These are phyloP conservation scores for Xestia c-nigrum DNA, from an alignment of 2,888 invertebrate species.

Conservation along the genomic window DNA sequence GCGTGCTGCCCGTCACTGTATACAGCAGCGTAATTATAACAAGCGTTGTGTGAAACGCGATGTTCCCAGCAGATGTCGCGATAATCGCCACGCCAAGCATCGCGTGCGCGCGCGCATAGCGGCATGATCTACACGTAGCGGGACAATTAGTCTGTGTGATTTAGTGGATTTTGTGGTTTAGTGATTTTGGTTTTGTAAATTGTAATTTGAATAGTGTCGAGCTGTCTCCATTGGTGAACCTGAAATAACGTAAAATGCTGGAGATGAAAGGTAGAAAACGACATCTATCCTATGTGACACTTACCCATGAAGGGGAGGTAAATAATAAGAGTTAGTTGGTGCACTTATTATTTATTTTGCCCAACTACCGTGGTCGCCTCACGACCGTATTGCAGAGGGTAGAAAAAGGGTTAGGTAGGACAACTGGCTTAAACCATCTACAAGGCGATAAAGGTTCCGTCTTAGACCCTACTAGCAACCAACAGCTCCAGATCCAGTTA, in stretches of 20 bases:
- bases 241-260: not conserved
- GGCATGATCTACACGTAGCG: constrained; percentile 50
- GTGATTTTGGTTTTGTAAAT: constrained; percentile 15
- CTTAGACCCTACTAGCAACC: no score
- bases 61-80: constrained; percentile 76
- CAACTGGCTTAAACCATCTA: no score
- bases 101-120: constrained; percentile 67
- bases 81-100: constrained; percentile 65
- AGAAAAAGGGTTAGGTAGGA: no score
- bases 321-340: no score
- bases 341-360: no score
- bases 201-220: not conserved
- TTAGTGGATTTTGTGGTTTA: constrained; percentile 34
- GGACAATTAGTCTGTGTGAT: constrained; percentile 56
- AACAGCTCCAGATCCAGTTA: no score
- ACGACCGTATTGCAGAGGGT: no score
- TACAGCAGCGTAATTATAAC: constrained; percentile 62
- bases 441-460: no score
- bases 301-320: no score
- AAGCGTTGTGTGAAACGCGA: constrained; percentile 70
- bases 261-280: no score
- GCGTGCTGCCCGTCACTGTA: constrained; percentile 58
- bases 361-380: no score
- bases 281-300: no score
- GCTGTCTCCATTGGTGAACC: not conserved